Conservation (phyloP, 2,113 vertebrate species). For the Ictalurus punctatus region DNA sequence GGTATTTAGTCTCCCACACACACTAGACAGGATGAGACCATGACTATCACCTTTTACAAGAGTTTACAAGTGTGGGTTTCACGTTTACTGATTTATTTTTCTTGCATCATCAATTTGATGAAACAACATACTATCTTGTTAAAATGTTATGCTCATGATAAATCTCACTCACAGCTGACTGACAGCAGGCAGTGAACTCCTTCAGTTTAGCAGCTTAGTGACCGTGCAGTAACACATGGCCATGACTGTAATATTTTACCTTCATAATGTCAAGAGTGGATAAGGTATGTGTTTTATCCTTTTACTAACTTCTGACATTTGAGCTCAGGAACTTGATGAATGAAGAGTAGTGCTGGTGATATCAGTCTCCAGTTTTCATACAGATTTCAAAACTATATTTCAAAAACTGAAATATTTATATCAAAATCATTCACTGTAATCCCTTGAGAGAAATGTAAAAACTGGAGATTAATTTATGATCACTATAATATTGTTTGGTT, state of each 20-base stretch:
- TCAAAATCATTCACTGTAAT: background rate
- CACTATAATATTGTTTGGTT: background rate
- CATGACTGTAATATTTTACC: too few species aligned
- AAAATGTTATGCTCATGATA: background rate
- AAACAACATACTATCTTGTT: background rate
- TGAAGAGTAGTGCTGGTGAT: too few species aligned
- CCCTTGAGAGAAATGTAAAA: background rate
- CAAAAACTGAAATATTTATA: too few species aligned
- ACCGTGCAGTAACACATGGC: background rate
- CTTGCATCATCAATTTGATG: background rate
- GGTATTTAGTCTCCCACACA: background rate
- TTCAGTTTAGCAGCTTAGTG: background rate
- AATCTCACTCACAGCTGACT: background rate
- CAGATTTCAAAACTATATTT: too few species aligned
- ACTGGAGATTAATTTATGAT: background rate
- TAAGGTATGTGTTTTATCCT: too few species aligned
- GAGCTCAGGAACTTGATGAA: too few species aligned
- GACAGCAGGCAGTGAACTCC: background rate
- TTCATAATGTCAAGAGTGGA: too few species aligned
- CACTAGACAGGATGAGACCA: background rate
- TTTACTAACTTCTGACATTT: too few species aligned
- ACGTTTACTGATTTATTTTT: background rate
- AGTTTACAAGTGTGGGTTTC: background rate
- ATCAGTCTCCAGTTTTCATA: too few species aligned
- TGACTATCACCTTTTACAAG: background rate